Evolutionary conservation across 2,113 vertebrate species (phyloP), one percentile per base, ranked within the genome.

Genomic region (Oplegnathus fasciatus): DNA sequence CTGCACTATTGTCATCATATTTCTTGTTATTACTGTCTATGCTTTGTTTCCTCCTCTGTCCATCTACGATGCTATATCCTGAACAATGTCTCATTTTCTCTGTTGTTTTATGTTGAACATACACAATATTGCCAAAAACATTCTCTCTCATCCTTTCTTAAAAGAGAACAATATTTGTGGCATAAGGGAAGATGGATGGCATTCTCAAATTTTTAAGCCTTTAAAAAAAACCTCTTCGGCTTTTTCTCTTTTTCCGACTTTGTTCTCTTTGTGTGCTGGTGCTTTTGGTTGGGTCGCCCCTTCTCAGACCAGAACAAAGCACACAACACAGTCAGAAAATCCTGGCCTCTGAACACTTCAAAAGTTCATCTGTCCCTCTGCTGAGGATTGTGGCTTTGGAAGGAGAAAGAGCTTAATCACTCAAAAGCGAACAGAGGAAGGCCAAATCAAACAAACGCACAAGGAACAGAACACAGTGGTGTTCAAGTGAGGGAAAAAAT

Each of bases 331-430:
- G 37, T 75, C 17, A 78, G 72, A 78, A 78, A 80, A 72, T 83
- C 34, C 62, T 34, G 78, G 66, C 66, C 61, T 85, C 66, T 82
- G 69, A 87, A 67, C 80, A 87, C 80, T 87, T 93, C 88, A 87
- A 82, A 91, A 92, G 86, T 89, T 92, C 80, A 85, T 84, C 84
- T 65, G 82, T 83, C 83, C 72, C 88, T 80, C 70, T 79, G 68
- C 58, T 85, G 78, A 88, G 86, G 80, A 83, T 75, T 81, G 65
- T 62, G 69, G 57, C 67, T 74, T 85, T 79, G 52, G 46, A 65
- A 40, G 26, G 70, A 83, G 7, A 83, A 87, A 77, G 52, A 34
- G 80, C 75, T 81, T 87, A 88, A 91, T 90, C 83, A 79, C 69
- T 89, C 84, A 86, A 82, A 89, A 30, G 67, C n/a, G 2, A 86